Conservation (phyloP, 2,113 vertebrate genomes). For the Ibidorhyncha struthersii region DNA sequence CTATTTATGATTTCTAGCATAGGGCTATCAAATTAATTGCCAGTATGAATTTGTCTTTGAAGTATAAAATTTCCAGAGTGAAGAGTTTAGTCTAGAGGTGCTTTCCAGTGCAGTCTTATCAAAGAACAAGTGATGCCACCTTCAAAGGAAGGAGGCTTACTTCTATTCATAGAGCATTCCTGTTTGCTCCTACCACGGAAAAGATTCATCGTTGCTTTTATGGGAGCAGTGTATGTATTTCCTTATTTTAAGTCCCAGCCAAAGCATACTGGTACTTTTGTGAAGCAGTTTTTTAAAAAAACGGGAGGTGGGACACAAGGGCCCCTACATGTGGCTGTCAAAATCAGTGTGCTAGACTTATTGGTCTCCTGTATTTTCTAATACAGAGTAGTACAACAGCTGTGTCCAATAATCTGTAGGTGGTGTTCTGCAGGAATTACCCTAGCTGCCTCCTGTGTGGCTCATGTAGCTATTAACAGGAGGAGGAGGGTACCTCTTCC, state of each 20-base stretch:
- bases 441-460: not conserved
- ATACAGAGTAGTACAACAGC: not conserved
- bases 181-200: not conserved
- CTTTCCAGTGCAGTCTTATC: not conserved
- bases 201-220: not conserved
- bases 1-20: not conserved
- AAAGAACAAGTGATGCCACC: not conserved
- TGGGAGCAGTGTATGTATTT: rapidly evolving
- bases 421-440: not conserved
- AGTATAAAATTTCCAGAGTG: not conserved
- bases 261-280: not conserved
- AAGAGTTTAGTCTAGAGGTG: not conserved
- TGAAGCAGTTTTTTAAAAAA: not conserved
- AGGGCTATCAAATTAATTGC: not conserved
- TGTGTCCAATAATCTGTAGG: not conserved
- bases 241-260: not conserved
- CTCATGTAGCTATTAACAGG: not conserved
- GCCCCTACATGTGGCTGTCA: not conserved
- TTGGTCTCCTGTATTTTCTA: not conserved
- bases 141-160: not conserved
- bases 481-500: not conserved
- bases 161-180: not conserved
- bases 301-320: not conserved
- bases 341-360: not conserved
- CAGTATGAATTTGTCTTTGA: not conserved